These are phyloP conservation scores for Gallinago media DNA, from an alignment of 2,113 vertebrate species.

Conservation along the genomic window DNA sequence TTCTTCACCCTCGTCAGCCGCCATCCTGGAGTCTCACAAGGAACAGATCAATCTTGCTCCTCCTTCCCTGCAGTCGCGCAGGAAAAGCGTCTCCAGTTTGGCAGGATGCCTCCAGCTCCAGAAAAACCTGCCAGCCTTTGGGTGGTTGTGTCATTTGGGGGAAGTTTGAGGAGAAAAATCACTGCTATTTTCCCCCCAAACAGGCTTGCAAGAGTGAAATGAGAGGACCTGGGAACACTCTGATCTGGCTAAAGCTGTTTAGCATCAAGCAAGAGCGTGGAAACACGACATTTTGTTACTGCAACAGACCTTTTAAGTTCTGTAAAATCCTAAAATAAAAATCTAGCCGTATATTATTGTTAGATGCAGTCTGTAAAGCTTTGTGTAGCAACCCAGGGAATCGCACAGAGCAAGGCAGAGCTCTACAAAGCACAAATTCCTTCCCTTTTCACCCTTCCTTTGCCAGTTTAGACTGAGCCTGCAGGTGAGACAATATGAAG, in stretches of 20 bases:
- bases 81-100: not conserved
- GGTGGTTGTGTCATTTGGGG: accelerated
- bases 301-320: not conserved
- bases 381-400: not conserved
- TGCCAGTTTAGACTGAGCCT: not conserved
- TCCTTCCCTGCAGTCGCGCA: not conserved
- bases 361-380: not conserved
- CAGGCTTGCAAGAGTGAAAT: not conserved
- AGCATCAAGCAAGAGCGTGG: not conserved
- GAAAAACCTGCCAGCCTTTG: not conserved
- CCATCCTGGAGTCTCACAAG: not conserved
- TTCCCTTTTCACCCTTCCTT: not conserved
- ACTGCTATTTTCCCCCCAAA: accelerated
- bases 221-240: not conserved
- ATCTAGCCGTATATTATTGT: accelerated
- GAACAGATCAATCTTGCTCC: not conserved
- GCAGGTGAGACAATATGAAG: not conserved
- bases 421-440: not conserved
- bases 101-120: not conserved
- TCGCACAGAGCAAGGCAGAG: not conserved
- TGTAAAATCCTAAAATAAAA: not conserved
- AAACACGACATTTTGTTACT: not conserved
- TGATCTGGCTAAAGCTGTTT: not conserved
- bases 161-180: not conserved
- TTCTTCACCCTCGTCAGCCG: not conserved